Conservation (phyloP, 2,113 vertebrate genomes). For the Paramormyrops kingsleyae region DNA sequence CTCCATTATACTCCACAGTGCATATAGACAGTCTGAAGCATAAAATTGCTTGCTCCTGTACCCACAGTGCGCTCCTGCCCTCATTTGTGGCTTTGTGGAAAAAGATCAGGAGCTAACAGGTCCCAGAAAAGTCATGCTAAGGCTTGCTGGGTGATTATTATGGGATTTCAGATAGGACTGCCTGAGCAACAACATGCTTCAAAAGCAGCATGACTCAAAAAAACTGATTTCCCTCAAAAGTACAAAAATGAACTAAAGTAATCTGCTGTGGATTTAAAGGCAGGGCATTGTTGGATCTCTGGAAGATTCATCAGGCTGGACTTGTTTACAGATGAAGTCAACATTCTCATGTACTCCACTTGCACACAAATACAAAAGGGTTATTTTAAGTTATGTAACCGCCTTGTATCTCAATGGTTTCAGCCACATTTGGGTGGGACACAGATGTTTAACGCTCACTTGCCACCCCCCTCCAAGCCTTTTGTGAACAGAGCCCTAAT, state of each 20-base stretch:
- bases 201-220: background rate
- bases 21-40: background rate
- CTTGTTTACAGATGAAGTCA: background rate
- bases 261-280: background rate
- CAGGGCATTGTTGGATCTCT: background rate
- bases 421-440: background rate
- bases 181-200: background rate
- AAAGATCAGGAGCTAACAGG: background rate
- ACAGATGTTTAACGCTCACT: background rate
- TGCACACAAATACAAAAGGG: background rate
- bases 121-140: background rate
- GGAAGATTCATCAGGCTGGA: background rate
- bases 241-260: background rate
- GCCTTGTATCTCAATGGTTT: background rate
- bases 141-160: background rate
- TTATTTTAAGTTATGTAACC: background rate
- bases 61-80: background rate
- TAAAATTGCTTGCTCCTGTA: background rate
- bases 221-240: background rate
- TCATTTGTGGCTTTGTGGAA: background rate
- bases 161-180: background rate
- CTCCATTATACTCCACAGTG: background rate
- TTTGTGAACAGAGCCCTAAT: background rate
- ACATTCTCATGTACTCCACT: background rate
- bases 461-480: background rate